A percentile compares a stretch with the other conserved stretches of the same genome.
These are phyloP conservation scores for Acarapis woodi DNA, from an alignment of 1,140 invertebrate genomes.

Conservation along the genomic window DNA sequence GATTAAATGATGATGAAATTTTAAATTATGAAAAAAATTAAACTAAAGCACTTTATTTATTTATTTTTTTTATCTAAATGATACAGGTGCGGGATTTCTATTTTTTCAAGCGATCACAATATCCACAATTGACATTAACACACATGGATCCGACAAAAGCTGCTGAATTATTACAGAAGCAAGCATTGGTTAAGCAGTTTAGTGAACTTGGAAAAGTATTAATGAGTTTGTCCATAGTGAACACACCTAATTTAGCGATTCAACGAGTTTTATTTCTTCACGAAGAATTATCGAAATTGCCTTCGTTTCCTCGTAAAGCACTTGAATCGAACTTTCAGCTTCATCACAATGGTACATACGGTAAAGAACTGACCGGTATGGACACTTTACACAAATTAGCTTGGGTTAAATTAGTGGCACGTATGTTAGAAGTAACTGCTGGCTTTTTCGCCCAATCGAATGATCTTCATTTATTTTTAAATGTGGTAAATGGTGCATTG, in stretches of 20 bases:
- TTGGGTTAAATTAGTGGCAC: constrained; percentile 75
- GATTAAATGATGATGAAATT: constrained; percentile 2
- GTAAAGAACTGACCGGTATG: constrained; percentile 66
- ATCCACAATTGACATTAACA: constrained; percentile 80
- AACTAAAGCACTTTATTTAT: constrained; percentile 74
- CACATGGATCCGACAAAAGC: constrained; percentile 75
- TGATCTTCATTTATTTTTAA: constrained; percentile 87
- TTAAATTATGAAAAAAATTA: constrained; percentile 41
- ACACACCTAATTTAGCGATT: constrained; percentile 31
- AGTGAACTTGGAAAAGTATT: constrained; percentile 67
- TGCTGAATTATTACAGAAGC: constrained; percentile 60
- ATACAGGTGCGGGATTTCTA: constrained; percentile 96
- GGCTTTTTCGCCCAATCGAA: constrained; percentile 89
- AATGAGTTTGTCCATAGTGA: constrained; percentile 15
- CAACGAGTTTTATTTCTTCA: constrained; percentile 92
- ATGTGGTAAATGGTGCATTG: constrained; percentile 87
- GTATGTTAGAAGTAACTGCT: constrained; percentile 96
- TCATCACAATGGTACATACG: constrained; percentile 64
- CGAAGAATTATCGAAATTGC: constrained; percentile 92
- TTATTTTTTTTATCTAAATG: no score
- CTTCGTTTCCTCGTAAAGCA: constrained; percentile 89
- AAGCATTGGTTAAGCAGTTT: constrained; percentile 76
- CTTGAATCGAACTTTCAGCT: constrained; percentile 81
- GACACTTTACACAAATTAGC: constrained; percentile 94
- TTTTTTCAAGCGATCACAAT: constrained; percentile 93